Conservation (phyloP, 2,113 vertebrate genomes). For the Steatornis caripensis region DNA sequence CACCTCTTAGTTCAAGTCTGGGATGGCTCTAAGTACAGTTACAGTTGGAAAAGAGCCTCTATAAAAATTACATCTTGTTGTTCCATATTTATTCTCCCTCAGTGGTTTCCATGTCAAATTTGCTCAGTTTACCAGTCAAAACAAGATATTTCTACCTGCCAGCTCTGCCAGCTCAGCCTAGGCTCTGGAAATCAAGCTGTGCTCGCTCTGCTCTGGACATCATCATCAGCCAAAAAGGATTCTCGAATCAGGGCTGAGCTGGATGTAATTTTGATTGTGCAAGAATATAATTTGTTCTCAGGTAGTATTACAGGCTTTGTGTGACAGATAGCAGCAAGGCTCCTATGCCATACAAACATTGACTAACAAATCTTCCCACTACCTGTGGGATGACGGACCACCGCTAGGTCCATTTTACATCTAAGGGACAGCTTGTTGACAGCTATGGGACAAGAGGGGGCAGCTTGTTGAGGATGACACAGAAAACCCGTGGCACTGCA, state of each 20-base stretch:
- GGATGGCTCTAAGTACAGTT: not conserved
- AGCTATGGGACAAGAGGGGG: not conserved
- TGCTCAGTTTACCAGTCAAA: constrained; percentile 68
- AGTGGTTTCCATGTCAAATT: constrained; percentile 58
- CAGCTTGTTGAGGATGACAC: not conserved
- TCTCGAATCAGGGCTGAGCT: not conserved
- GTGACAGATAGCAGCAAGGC: not conserved
- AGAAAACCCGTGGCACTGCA: not conserved
- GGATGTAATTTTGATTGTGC: constrained; percentile 3
- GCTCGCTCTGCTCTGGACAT: constrained; percentile 60
- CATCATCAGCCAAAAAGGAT: constrained; percentile 34
- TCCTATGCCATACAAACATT: not conserved
- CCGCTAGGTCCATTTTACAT: not conserved
- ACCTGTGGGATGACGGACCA: not conserved
- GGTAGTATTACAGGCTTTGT: not conserved
- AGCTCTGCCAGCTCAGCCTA: constrained; percentile 55
- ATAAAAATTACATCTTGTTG: constrained; percentile 56
- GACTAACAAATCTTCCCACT: not conserved
- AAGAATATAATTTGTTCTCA: not conserved
- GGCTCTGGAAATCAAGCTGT: constrained; percentile 64
- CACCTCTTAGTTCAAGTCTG: constrained; percentile 17
- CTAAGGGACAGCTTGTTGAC: not conserved
- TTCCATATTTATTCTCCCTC: constrained; percentile 63
- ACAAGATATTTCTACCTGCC: constrained; percentile 64
- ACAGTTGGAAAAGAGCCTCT: not conserved